Evolutionary conservation across 2,113 vertebrate species (phyloP), one percentile per base, ranked within the genome.

Genomic region (Lipophrys pholis): DNA sequence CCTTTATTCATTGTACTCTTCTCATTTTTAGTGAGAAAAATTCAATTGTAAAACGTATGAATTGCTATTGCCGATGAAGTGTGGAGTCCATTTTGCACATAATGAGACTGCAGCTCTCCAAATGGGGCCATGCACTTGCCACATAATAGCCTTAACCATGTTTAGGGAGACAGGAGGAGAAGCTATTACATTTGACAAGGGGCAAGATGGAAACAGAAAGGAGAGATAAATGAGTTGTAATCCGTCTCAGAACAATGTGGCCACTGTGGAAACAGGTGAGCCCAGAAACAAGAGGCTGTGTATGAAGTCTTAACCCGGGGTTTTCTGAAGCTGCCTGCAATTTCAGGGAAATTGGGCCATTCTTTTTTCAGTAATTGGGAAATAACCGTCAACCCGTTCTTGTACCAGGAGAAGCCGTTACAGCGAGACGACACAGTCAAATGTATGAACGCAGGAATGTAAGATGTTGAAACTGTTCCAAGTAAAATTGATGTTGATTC

Each of bases 71-170:
- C 63, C 48, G 80, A 81, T 78, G 76, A 72, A 80, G 41, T 39
- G 35, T 40, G 52, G 67, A 71, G 55, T 53, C 69, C 49, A 76
- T 83, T 82, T 8, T 35, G 66, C 11, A 51, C 60, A 56, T 84
- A 84, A 89, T 87, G 73, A 85, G 11, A 15, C 66, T 8, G 45
- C 55, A 38, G 73, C 56, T 82, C 67, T 84, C 72, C 49, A 78
- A 89, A 82, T 64, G 42, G 63, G 68, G 42, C 72, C 42, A 1
- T 40, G 69, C 76, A 64, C 76, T 82, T 75, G 53, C 67, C 80
- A 79, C 62, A 80, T 78, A 76, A 86, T 77, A 73, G 82, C 54
- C 73, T 71, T 78, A 76, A 78, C 75, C 45, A 42, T 64, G 62
- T 83, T 87, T 69, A 41, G 73, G 69, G 69, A 72, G 82, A 76